A percentile compares a stretch with the other conserved stretches of the same genome.
phyloP scores from a whole-genome alignment of 1,140 invertebrate genomes.

The Drosophila littoralis region DNA sequence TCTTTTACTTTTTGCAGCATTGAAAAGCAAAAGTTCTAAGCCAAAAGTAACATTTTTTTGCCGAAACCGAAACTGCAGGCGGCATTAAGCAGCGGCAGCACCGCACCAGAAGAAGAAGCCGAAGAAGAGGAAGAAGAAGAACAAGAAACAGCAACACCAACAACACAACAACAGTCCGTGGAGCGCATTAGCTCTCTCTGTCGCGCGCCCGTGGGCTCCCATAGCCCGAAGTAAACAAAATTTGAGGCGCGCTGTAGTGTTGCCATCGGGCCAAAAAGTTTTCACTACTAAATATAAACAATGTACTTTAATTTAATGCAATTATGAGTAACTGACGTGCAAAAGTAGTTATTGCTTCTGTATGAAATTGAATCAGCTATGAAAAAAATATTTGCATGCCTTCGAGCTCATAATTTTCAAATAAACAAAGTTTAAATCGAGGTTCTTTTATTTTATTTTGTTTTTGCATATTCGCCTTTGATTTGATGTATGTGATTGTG shows the following conservation, averaged over 20 bases:
- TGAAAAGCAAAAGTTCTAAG: slow-evolving; percentile 75
- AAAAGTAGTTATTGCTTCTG: no score
- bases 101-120: neutral
- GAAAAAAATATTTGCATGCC: neutral
- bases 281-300: neutral
- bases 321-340: no score
- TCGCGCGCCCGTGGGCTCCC: slow-evolving; percentile 20
- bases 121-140: slow-evolving; percentile 18
- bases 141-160: slow-evolving; percentile 17
- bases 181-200: slow-evolving; percentile 30
- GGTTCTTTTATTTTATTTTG: neutral
- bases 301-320: no score
- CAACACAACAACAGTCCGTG: slow-evolving; percentile 22
- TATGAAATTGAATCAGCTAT: neutral
- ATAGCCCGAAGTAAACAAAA: slow-evolving; percentile 66
- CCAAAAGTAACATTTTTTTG: slow-evolving; percentile 50
- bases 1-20: slow-evolving; percentile 33
- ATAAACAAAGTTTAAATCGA: no score
- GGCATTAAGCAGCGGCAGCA: slow-evolving; percentile 19
- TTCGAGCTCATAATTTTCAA: no score
- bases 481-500: slow-evolving; percentile 1
- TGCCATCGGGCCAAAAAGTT: slow-evolving; percentile 23
- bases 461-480: neutral
- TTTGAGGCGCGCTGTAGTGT: slow-evolving; percentile 34
- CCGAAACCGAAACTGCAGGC: slow-evolving; percentile 48